phyloP scores from a whole-genome alignment of 2,888 invertebrate genomes.

The Piscicola geometra region DNA sequence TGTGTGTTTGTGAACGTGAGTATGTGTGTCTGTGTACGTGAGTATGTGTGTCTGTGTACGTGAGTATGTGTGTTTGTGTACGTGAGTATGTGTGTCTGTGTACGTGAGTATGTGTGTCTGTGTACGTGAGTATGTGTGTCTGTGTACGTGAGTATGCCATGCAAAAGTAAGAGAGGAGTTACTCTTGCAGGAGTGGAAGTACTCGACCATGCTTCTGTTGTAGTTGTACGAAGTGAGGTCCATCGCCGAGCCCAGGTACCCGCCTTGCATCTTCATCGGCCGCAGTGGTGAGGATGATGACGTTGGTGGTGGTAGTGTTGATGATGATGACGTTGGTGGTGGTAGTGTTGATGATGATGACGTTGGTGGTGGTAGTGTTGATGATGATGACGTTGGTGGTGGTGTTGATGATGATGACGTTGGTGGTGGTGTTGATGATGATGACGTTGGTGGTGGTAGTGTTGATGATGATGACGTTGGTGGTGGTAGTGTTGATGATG shows the following conservation, averaged over 20 bases:
- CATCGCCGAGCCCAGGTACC: conserved; percentile 35
- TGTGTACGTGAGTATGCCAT: no score
- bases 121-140: no score
- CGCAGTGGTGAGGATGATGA: not conserved
- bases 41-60: no score
- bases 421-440: not conserved
- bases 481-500: no score
- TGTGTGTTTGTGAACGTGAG: no score
- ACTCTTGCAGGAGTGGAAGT: conserved; percentile 39
- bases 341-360: not conserved
- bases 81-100: no score
- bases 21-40: no score
- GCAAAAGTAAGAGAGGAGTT: conserved; percentile 25
- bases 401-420: conserved; percentile 35
- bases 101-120: no score
- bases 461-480: no score
- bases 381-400: not conserved
- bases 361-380: not conserved
- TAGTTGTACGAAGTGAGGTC: conserved; percentile 38
- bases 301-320: not conserved
- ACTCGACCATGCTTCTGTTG: conserved; percentile 36
- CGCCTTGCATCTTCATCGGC: conserved; percentile 24
- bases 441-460: not conserved
- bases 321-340: not conserved
- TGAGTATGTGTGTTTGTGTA: no score